Evolutionary conservation across 2,797 vertebrate genomes (phyloP).

Genomic region (Potorous gilbertii): DNA sequence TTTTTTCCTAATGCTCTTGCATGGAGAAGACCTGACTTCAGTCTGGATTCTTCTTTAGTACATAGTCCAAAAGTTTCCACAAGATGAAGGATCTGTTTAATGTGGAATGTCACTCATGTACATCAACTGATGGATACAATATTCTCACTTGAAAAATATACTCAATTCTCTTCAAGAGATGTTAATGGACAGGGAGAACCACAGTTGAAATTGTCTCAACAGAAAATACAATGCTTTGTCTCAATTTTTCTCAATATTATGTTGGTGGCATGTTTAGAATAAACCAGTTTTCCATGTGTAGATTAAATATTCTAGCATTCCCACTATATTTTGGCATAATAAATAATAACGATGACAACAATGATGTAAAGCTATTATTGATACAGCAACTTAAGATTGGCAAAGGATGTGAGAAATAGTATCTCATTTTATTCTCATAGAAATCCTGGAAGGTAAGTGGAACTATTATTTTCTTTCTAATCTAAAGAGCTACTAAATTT

Average conservation of each 20-base stretch:
- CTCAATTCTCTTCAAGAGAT: not conserved
- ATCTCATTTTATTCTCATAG: not conserved
- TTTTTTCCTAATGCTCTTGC: not conserved
- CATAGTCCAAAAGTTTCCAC: not conserved
- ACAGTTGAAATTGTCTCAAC: not conserved
- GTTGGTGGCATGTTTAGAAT: not conserved
- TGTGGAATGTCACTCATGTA: not conserved
- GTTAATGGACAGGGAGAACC: not conserved
- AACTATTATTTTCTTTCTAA: not conserved
- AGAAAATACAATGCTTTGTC: not conserved
- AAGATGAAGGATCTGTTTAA: not conserved
- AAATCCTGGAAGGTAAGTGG: not conserved
- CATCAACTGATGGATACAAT: not conserved
- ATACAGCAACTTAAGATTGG: not conserved
- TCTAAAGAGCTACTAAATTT: not conserved
- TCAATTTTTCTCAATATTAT: not conserved
- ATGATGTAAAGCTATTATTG: not conserved
- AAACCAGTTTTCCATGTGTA: not conserved
- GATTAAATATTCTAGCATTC: not conserved
- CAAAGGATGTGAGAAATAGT: not conserved
- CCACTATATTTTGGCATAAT: not conserved
- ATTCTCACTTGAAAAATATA: not conserved
- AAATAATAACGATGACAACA: not conserved
- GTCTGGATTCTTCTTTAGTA: not conserved
- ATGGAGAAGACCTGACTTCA: not conserved